Evolutionary conservation across 2,797 vertebrate genomes (phyloP).

Genomic region (Sarcophilus harrisii): DNA sequence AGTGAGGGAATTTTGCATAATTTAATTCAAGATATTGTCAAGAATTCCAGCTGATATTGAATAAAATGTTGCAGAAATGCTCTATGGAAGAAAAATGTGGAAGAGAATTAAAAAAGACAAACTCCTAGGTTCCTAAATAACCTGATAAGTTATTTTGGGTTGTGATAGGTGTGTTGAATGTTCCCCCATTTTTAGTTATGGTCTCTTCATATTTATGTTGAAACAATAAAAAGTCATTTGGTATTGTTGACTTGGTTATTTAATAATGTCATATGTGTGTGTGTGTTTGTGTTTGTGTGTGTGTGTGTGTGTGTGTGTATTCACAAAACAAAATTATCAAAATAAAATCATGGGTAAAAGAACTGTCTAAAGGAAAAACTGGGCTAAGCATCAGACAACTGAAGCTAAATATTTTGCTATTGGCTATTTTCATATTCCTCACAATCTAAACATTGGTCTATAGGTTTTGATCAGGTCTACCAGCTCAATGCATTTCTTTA

Average conservation of each 20-base stretch:
- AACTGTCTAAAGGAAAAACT: conserved; percentile 17
- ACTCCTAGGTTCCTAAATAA: neutral
- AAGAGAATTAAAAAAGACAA: neutral
- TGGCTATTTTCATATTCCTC: neutral
- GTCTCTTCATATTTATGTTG: neutral
- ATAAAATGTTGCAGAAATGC: neutral
- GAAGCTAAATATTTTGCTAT: neutral
- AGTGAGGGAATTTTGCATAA: neutral
- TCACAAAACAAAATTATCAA: conserved; percentile 33
- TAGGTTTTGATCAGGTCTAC: neutral
- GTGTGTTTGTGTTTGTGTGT: too few relatives aligned
- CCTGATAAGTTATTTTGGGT: neutral
- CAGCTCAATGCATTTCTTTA: neutral
- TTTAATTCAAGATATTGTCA: neutral
- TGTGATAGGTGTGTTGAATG: neutral
- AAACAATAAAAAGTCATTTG: neutral
- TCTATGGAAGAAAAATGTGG: neutral
- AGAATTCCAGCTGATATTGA: conserved; percentile 13
- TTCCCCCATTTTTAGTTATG: neutral
- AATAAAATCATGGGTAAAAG: neutral
- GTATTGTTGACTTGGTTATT: neutral
- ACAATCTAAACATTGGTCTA: neutral
- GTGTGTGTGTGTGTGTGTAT: rapidly evolving
- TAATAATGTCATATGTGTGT: neutral
- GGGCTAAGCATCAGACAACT: neutral